Evolutionary conservation across 2,113 vertebrate species (phyloP).

Genomic region (Nicator chloris): DNA sequence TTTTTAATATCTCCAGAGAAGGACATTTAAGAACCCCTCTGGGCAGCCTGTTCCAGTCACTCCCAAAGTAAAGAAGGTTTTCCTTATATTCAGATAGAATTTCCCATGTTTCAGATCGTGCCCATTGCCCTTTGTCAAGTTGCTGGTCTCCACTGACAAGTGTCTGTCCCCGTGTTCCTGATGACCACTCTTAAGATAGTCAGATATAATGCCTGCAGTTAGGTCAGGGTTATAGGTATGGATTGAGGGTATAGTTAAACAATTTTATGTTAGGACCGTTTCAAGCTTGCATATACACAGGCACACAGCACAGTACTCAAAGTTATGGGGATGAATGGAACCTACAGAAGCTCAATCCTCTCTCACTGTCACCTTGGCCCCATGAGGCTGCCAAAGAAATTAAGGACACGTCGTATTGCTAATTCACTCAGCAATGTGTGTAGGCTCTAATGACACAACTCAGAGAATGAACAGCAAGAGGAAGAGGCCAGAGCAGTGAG

Average conservation of each 20-base stretch:
- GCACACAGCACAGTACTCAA: neutral
- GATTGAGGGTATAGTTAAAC: neutral
- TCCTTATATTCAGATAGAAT: neutral
- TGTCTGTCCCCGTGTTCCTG: too few relatives aligned
- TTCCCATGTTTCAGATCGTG: accelerated
- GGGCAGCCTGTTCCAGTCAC: neutral
- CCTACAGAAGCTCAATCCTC: neutral
- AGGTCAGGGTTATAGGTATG: neutral
- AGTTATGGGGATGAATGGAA: neutral
- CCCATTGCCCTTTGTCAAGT: too few relatives aligned
- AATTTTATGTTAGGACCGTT: neutral
- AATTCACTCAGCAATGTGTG: neutral
- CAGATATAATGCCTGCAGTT: neutral
- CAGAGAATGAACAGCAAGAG: neutral
- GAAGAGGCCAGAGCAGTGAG: neutral
- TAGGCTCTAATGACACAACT: neutral
- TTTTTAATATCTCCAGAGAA: neutral
- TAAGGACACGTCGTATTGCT: neutral
- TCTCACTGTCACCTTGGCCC: neutral
- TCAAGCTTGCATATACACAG: neutral
- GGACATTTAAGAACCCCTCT: neutral
- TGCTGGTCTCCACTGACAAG: neutral
- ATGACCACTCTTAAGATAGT: too few relatives aligned
- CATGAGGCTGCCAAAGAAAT: neutral
- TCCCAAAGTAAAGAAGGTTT: neutral